A percentile compares a stretch with the other conserved stretches of the same genome.
phyloP scores from a whole-genome alignment of 2,888 invertebrate species.

The Andricus curvator region DNA sequence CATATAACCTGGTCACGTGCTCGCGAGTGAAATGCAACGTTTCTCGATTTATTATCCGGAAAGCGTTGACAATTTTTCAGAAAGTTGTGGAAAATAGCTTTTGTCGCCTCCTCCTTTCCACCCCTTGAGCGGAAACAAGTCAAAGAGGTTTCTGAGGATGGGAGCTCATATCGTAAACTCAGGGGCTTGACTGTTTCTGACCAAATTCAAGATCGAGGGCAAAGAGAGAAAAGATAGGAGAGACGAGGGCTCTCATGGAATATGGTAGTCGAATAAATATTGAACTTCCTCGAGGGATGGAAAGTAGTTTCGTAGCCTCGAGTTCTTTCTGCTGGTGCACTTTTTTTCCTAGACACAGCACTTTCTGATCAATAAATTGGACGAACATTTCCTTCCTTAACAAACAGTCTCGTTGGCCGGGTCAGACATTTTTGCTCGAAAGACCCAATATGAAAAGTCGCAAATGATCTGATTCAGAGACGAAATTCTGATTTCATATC shows the following conservation, averaged over 20 bases:
- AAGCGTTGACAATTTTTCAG: slow-evolving; percentile 27
- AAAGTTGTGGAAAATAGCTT: slow-evolving; percentile 21
- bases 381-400: slow-evolving; percentile 17
- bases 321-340: slow-evolving; percentile 32
- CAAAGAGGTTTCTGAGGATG: slow-evolving; percentile 13
- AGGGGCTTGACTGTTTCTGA: slow-evolving; percentile 29
- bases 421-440: slow-evolving; percentile 5
- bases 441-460: not conserved
- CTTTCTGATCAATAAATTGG: slow-evolving; percentile 33
- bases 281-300: slow-evolving; percentile 33
- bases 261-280: slow-evolving; percentile 39
- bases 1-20: slow-evolving; percentile 22
- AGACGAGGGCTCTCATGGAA: slow-evolving; percentile 8
- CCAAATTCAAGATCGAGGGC: slow-evolving; percentile 17
- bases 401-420: slow-evolving; percentile 20
- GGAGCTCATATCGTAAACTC: slow-evolving; percentile 43
- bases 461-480: not conserved
- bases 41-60: slow-evolving; percentile 24
- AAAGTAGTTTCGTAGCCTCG: slow-evolving; percentile 33
- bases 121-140: slow-evolving; percentile 18
- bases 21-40: slow-evolving; percentile 1
- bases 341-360: slow-evolving; percentile 34
- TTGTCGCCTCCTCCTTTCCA: slow-evolving; percentile 12
- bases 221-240: not conserved
- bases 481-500: slow-evolving; percentile 1